Base-by-base conservation (phyloP, 1,140 invertebrate species). In the Mycetomoellerius zeteki region DNA sequence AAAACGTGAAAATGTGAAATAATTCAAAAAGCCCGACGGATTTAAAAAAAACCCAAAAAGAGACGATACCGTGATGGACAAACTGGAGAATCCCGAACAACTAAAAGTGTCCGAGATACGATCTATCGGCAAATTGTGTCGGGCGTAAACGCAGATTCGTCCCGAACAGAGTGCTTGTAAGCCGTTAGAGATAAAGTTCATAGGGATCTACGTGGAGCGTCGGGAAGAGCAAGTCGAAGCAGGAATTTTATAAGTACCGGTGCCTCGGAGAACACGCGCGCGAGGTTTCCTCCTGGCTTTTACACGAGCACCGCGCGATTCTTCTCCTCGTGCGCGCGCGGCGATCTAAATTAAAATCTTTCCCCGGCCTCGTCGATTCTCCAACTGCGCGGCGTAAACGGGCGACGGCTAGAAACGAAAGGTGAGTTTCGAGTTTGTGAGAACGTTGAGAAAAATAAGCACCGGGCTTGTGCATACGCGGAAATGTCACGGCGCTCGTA, bases 91-190 rank as follows among this genome's bases (percentile, higher is more conserved):
- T 75, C 60, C 16, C 10, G 8, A 82, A 73, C 52, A 47, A 27
- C 27, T 27, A 27, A 21, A 56, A 30, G 33, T 21, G 8, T 5
- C 14, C 67, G 52, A 56, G 71, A 64, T 85, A 37, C 30, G 24
- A 80, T 67, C 47, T 80, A 54, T 21, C 21, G 19, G 84, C 52
- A 56, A 86, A 86, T 52, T 86, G 64, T 69, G 75, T 86, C 76
- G 76, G 67, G 27, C 47, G 82, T 62, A 52, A 85, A 65, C 72
- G 33, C 81, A 60, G 58, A 67, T 69, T 81, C 64, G 52, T 69
- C 60, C 47, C 30, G 62, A 69, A 30, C 7, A 21, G 75, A 80
- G 72, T 21, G 33, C 85, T 78, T 21, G 64, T 69, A 50, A 54
- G 47, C 76, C 76, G 64, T 71, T 86, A 60, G 52, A 81, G 85